Evolutionary conservation across 2,797 vertebrate species (phyloP).

Genomic region (Falco rusticolus): DNA sequence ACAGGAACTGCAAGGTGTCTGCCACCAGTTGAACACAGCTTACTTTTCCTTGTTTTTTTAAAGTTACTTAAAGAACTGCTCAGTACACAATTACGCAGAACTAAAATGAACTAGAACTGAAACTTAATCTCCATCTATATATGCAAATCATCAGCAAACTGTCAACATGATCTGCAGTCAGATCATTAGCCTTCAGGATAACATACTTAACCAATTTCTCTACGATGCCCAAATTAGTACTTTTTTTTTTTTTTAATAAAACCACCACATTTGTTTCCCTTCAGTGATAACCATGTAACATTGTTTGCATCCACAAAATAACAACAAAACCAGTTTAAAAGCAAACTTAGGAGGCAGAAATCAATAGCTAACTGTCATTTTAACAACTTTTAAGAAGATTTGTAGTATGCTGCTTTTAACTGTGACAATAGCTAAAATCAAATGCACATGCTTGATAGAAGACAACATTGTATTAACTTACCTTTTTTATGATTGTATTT

Average conservation of each 20-base stretch:
- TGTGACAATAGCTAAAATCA: neutral
- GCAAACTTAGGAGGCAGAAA: neutral
- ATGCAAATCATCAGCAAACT: neutral
- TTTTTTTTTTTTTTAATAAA: too few relatives aligned
- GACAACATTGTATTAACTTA: too few relatives aligned
- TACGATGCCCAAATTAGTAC: neutral
- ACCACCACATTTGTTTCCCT: fast-evolving
- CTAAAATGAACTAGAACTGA: neutral
- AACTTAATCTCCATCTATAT: neutral
- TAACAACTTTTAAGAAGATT: neutral
- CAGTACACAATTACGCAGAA: neutral
- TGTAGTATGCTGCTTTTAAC: neutral
- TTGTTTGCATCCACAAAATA: neutral
- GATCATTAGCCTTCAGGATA: neutral
- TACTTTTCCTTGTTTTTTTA: neutral
- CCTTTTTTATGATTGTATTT: neutral
- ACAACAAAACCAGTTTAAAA: neutral
- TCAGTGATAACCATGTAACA: neutral
- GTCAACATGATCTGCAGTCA: neutral
- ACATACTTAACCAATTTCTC: neutral
- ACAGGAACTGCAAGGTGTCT: neutral
- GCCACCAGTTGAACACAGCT: neutral
- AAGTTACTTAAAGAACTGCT: neutral
- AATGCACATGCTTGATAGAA: neutral
- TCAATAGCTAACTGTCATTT: neutral